Percentiles rank a stretch among this genome's conserved stretches.
Evolutionary conservation across 2,888 invertebrate species (phyloP).

Genomic region (Eustalomyia histrio): DNA sequence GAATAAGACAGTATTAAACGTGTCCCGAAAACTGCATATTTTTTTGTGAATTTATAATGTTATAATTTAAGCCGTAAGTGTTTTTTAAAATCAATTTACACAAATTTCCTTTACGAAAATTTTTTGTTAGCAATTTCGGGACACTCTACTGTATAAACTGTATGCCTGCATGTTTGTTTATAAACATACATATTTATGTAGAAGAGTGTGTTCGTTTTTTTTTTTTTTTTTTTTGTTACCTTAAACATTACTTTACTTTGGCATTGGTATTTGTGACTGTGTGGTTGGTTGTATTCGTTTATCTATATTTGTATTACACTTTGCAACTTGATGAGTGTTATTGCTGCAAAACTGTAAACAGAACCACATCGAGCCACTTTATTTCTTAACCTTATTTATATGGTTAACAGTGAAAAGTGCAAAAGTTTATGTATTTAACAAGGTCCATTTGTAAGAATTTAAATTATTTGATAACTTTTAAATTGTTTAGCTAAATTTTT

Average conservation of each 20-base stretch:
- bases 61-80: too few species aligned
- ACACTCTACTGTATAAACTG: too few species aligned
- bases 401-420: conserved; percentile 14
- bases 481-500: too few species aligned
- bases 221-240: too few species aligned
- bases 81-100: too few species aligned
- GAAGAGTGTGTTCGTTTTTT: conserved; percentile 16
- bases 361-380: conserved; percentile 30
- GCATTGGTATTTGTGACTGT: too few species aligned
- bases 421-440: not conserved
- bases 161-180: not conserved
- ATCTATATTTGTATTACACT: conserved; percentile 6
- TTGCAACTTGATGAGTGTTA: conserved; percentile 42
- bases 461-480: too few species aligned
- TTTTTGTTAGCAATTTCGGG: too few species aligned
- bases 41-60: too few species aligned
- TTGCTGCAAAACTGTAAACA: conserved; percentile 28
- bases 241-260: too few species aligned
- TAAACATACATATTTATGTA: conserved; percentile 18
- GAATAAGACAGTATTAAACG: not conserved
- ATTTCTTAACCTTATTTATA: conserved; percentile 37
- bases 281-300: not conserved
- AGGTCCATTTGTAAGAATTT: not conserved
- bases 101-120: too few species aligned
- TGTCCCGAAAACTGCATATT: too few species aligned